Conservation (phyloP, 2,888 invertebrate genomes). For the Monoplex corrugatus region DNA sequence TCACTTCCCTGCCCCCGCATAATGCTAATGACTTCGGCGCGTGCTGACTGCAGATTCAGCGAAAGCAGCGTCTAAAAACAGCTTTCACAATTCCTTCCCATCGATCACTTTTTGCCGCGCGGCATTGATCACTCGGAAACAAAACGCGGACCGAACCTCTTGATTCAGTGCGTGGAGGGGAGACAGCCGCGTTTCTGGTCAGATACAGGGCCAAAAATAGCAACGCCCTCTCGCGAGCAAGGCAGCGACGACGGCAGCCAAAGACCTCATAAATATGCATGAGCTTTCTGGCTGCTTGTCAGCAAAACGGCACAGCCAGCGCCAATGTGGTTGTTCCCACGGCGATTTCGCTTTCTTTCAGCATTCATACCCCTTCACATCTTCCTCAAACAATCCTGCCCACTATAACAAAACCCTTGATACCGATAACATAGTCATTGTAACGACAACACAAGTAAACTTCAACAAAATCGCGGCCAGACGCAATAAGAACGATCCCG, state of each 20-base stretch:
- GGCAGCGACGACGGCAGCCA: background rate
- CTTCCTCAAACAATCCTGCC: background rate
- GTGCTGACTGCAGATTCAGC: background rate
- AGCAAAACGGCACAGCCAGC: background rate
- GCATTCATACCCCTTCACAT: background rate
- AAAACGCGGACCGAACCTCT: background rate
- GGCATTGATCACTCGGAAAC: background rate
- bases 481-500: background rate
- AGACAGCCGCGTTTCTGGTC: background rate
- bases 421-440: too few relatives aligned
- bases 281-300: constrained; percentile 36
- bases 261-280: constrained; percentile 41
- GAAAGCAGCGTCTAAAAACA: background rate
- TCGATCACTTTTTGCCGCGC: background rate
- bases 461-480: background rate
- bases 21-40: background rate
- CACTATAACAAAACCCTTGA: background rate
- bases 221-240: background rate
- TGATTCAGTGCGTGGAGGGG: background rate
- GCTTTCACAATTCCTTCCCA: background rate
- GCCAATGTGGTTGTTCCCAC: background rate
- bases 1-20: constrained; percentile 15
- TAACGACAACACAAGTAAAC: background rate
- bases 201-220: constrained; percentile 38
- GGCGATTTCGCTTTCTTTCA: background rate